Conservation (phyloP, 2,113 vertebrate genomes). For the Oriolus oriolus region DNA sequence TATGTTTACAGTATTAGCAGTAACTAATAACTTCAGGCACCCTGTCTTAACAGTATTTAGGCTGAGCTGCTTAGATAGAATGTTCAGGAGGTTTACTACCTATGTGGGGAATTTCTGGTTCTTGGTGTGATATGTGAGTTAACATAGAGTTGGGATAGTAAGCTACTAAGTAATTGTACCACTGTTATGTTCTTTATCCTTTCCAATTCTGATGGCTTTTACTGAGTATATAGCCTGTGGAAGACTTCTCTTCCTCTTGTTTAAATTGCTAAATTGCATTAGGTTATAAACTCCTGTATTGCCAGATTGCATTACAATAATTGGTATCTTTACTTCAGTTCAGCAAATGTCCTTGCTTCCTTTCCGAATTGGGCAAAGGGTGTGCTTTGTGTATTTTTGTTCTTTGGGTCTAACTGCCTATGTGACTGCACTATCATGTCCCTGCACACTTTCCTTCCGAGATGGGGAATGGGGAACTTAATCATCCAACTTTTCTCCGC, state of each 20-base stretch:
- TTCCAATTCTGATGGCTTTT: not conserved
- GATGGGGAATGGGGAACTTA: not conserved
- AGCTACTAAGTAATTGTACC: not conserved
- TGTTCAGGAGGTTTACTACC: not conserved
- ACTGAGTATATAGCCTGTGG: not conserved
- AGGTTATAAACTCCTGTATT: not conserved
- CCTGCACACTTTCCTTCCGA: not conserved
- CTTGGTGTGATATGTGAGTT: not conserved
- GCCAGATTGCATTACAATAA: not conserved
- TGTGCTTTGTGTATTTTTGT: not conserved
- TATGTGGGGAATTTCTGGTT: not conserved
- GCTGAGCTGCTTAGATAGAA: not conserved
- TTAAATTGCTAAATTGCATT: not conserved
- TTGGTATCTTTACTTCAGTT: not conserved
- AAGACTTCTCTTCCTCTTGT: not conserved
- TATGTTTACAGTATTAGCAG: not conserved
- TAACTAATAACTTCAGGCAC: not conserved
- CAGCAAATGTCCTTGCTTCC: not conserved
- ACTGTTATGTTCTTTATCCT: not conserved
- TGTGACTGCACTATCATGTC: accelerated
- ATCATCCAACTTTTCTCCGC: not conserved
- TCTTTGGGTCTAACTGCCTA: not conserved
- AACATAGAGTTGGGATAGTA: not conserved
- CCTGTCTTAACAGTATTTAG: not conserved
- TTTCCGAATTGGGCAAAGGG: not conserved